phyloP scores from a whole-genome alignment of 2,888 invertebrate species.

The Cryptus armator region DNA sequence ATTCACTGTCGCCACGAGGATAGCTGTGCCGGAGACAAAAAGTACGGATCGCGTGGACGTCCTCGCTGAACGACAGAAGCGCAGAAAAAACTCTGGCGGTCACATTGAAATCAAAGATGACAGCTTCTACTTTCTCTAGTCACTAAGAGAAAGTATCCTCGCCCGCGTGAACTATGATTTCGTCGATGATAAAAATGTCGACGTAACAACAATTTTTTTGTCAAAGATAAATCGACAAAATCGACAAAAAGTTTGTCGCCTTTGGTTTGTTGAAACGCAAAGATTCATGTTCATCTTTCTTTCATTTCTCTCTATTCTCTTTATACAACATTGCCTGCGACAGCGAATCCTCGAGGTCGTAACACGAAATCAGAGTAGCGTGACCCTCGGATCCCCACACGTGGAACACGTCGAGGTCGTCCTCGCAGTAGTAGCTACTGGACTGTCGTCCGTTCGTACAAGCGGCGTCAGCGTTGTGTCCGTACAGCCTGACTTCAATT shows the following conservation, averaged over 20 bases:
- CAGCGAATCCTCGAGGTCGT: neutral
- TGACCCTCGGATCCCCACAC: constrained; percentile 13
- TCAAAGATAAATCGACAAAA: neutral
- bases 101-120: constrained; percentile 33
- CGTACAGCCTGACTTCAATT: neutral
- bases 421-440: neutral
- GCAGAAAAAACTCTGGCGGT: constrained; percentile 32
- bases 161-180: constrained; percentile 18
- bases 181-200: neutral
- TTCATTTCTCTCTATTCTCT: neutral
- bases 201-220: neutral
- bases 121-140: constrained; percentile 38
- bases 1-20: constrained; percentile 41
- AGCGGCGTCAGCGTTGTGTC: constrained; percentile 7
- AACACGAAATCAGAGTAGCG: constrained; percentile 2
- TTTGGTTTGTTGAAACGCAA: neutral
- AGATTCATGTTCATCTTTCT: neutral
- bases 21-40: constrained; percentile 41
- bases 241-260: too few relatives aligned
- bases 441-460: constrained; percentile 8
- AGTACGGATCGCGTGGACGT: constrained; percentile 41
- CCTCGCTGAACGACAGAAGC: constrained; percentile 45
- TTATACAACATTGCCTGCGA: neutral
- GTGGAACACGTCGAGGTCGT: constrained; percentile 12
- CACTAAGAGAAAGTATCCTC: constrained; percentile 33